Evolutionary conservation across 1,140 invertebrate species (phyloP).

Genomic region (Cherax quadricarinatus): DNA sequence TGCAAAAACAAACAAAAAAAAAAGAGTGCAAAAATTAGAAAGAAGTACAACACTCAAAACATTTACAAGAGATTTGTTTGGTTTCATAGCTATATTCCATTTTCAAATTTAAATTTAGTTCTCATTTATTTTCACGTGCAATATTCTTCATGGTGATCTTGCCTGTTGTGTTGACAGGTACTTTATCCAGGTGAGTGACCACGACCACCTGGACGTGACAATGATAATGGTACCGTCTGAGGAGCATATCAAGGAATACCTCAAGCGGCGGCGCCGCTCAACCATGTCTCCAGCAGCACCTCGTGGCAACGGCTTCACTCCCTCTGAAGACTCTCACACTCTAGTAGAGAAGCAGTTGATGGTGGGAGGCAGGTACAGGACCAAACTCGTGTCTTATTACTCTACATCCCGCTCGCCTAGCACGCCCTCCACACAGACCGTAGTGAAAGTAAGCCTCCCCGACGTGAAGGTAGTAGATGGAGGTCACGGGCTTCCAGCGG

Average conservation of each 20-base stretch:
- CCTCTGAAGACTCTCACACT: constrained; percentile 25
- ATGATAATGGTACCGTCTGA: constrained; percentile 29
- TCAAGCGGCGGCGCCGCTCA: constrained; percentile 20
- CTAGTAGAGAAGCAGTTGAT: constrained; percentile 56
- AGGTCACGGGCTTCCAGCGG: constrained; percentile 20
- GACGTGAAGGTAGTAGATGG: constrained; percentile 30
- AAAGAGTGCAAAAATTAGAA: too few species aligned
- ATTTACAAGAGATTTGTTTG: too few species aligned
- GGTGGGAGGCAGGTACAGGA: constrained; percentile 33
- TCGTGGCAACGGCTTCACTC: not conserved
- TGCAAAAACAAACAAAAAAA: too few species aligned
- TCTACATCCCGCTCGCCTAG: not conserved
- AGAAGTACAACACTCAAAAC: too few species aligned
- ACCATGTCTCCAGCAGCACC: constrained; percentile 5
- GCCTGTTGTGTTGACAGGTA: constrained; percentile 22
- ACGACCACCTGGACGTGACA: constrained; percentile 25
- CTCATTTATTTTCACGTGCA: too few species aligned
- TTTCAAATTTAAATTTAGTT: too few species aligned
- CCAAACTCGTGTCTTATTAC: constrained; percentile 12
- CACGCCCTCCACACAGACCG: not conserved
- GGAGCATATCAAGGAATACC: constrained; percentile 33
- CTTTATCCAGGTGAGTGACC: constrained; percentile 41
- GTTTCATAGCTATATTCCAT: too few species aligned
- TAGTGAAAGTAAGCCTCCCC: constrained; percentile 40
- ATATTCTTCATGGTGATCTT: too few species aligned